These are phyloP conservation scores for Macrophya annulata DNA, from an alignment of 2,888 invertebrate species.

Conservation along the genomic window DNA sequence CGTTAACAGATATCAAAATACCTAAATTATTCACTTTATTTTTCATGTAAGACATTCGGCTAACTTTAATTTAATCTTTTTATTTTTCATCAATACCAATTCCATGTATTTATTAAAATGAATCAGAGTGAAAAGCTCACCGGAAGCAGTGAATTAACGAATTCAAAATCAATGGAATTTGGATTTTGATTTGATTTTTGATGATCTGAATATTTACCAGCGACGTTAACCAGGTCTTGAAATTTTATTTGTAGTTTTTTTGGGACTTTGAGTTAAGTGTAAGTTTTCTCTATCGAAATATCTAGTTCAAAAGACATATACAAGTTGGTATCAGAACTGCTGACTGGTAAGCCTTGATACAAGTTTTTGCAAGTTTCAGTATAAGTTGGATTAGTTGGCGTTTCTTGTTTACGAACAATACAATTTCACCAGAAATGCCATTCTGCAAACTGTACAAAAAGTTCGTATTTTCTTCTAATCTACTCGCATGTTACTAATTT, in stretches of 20 bases:
- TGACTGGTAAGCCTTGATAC: background rate
- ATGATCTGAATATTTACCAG: background rate
- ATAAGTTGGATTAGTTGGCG: background rate
- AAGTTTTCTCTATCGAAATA: background rate
- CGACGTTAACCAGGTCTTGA: background rate
- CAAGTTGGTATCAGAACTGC: background rate
- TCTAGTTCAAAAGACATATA: background rate
- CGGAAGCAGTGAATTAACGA: background rate
- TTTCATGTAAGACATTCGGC: background rate
- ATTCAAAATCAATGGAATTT: background rate
- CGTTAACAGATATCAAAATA: background rate
- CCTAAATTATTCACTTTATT: background rate
- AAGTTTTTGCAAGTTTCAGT: slow-evolving; percentile 1
- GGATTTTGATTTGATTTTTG: background rate
- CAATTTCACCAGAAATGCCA: slow-evolving; percentile 6
- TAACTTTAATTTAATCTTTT: background rate
- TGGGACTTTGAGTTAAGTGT: background rate
- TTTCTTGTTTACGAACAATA: slow-evolving; percentile 10
- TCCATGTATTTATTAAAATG: background rate
- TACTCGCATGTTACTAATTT: slow-evolving; percentile 1
- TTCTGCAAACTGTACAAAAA: background rate
- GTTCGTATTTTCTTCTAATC: background rate
- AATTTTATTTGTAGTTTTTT: background rate
- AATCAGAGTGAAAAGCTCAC: background rate
- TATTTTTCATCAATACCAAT: background rate